Percentiles rank a stretch among this genome's conserved stretches.
Conservation (phyloP, 1,140 invertebrate species). For the Heliconius eleuchia region DNA sequence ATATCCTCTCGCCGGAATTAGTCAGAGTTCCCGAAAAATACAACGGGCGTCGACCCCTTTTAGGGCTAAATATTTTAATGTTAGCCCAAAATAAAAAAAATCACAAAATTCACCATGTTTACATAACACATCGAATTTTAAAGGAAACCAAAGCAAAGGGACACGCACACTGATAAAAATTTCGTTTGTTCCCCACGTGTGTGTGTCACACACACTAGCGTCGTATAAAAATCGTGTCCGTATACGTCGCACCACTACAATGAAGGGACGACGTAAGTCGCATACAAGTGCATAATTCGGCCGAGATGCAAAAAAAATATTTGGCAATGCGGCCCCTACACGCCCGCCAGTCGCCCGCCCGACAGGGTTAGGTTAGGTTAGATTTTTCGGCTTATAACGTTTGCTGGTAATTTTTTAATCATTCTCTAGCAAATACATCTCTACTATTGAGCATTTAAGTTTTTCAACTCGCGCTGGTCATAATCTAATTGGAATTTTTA, state of each 20-base stretch:
- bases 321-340: slow-evolving; percentile 81
- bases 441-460: neutral
- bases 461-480: slow-evolving; percentile 42
- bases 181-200: slow-evolving; percentile 60
- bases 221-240: slow-evolving; percentile 72
- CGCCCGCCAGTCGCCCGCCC: slow-evolving; percentile 79
- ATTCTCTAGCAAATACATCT: slow-evolving; percentile 8
- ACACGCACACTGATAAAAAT: slow-evolving; percentile 67
- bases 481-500: slow-evolving; percentile 66
- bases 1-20: slow-evolving; percentile 70
- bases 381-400: slow-evolving; percentile 80
- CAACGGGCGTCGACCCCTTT: slow-evolving; percentile 68
- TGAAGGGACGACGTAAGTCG: slow-evolving; percentile 80
- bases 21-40: slow-evolving; percentile 78
- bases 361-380: slow-evolving; percentile 81
- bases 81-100: slow-evolving; percentile 46
- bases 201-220: slow-evolving; percentile 68
- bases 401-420: slow-evolving; percentile 73
- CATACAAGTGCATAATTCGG: slow-evolving; percentile 82
- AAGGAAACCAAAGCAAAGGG: slow-evolving; percentile 72
- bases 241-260: slow-evolving; percentile 80
- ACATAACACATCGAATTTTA: slow-evolving; percentile 77
- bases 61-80: slow-evolving; percentile 75
- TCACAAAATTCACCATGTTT: slow-evolving; percentile 65
- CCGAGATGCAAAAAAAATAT: slow-evolving; percentile 82